Evolutionary conservation across 2,113 vertebrate genomes (phyloP).

Genomic region (Spheniscus mendiculus): DNA sequence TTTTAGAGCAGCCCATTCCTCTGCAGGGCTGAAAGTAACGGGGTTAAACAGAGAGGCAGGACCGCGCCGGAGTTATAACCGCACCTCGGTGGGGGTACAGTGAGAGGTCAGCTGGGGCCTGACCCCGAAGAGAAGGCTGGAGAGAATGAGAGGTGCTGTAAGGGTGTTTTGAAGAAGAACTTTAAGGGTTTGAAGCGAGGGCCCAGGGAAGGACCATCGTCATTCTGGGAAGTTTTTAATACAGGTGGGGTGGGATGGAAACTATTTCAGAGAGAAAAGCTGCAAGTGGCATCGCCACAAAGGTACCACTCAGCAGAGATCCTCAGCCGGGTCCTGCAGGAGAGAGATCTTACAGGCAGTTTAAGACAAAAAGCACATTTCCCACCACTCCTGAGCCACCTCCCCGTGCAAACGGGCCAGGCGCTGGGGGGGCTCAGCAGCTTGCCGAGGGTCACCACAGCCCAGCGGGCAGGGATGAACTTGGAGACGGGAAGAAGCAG

Average conservation of each 20-base stretch:
- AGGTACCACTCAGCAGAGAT: fast-evolving
- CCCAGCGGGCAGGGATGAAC: neutral
- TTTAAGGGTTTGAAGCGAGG: neutral
- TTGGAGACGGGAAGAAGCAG: fast-evolving
- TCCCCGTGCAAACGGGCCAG: neutral
- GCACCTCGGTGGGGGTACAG: fast-evolving
- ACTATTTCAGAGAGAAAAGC: neutral
- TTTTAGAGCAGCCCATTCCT: neutral
- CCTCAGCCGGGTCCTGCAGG: neutral
- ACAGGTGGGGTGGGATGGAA: neutral
- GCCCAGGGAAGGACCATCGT: neutral
- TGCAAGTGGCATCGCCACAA: neutral
- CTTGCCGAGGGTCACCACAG: neutral
- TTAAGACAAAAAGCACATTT: neutral
- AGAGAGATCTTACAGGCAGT: neutral
- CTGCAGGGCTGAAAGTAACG: neutral
- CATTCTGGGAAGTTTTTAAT: fast-evolving
- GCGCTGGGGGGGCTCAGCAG: neutral
- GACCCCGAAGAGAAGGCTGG: neutral
- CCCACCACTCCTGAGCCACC: neutral
- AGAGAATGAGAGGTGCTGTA: neutral
- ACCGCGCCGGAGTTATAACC: fast-evolving
- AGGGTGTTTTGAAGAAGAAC: no score
- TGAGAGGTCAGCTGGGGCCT: neutral
- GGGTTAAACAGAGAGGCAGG: neutral